Evolutionary conservation across 2,797 vertebrate genomes (phyloP), one percentile per base, ranked within the genome.

Genomic region (Ptychadena robeensis): DNA sequence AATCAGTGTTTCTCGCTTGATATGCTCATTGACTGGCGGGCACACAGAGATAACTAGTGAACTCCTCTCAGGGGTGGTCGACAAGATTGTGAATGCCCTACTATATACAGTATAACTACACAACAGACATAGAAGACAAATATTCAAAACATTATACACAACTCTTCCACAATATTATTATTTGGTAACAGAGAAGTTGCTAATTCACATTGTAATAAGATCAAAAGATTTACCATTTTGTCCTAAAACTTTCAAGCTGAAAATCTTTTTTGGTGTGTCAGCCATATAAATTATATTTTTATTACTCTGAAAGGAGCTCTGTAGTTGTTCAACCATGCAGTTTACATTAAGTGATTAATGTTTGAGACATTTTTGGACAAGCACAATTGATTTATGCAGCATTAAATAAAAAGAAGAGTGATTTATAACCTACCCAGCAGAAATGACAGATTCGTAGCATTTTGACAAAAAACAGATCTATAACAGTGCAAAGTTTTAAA

Each of bases 301-400:
- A 80, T 74, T 85, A 79, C 77, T 64, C 64, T 40, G 70, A 75
- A 61, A 80, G 71, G 64, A 80, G 74, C 71, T 64, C 25, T 73
- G 71, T 69, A 80, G 82, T 30, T 80, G 70, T 73, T 53, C 82
- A 85, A 75, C 28, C 77, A 80, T 80, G 63, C 64, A 79, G 82
- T 84, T 84, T 84, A 84, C 82, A 79, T 84, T 74, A 84, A 74
- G 69, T 84, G 82, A 84, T 79, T 84, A 84, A 84, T 84, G 76
- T 35, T 9, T 61, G 65, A 71, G 59, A 83, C 67, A 83, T 78
- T 79, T 83, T 69, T 84, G 63, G 76, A 84, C 76, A 80, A 70
- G 70, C 69, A 71, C 76, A 84, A 74, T 80, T 84, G 81, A 83
- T 83, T 83, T 83, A 83, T 79, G 59, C 81, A 79, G 14, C 74